phyloP scores from a whole-genome alignment of 2,113 vertebrate species.

The Crotalus tigris region DNA sequence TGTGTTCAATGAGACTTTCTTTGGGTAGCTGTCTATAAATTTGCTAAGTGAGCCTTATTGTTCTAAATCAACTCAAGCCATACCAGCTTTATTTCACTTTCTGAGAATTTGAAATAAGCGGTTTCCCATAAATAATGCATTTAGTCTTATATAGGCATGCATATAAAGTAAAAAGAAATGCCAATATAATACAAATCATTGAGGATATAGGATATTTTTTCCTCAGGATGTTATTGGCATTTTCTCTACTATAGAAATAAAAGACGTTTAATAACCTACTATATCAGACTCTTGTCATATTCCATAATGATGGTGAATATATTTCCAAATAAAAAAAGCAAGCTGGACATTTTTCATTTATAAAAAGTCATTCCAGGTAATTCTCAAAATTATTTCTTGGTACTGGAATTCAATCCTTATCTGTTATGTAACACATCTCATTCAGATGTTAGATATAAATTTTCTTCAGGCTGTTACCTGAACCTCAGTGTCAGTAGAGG shows the following conservation, averaged over 20 bases:
- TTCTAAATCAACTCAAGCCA: neutral
- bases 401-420: neutral
- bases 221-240: neutral
- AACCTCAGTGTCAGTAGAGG: neutral
- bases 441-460: slow-evolving; percentile 1
- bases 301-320: neutral
- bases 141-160: neutral
- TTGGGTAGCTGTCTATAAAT: neutral
- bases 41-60: neutral
- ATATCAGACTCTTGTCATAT: neutral
- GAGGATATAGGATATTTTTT: neutral
- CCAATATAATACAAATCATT: neutral
- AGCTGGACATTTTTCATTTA: slow-evolving; percentile 1
- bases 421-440: neutral
- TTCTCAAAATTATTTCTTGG: neutral
- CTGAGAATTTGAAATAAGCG: neutral
- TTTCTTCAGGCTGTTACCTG: neutral
- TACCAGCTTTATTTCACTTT: neutral
- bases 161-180: neutral
- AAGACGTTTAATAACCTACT: neutral
- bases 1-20: neutral
- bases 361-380: slow-evolving; percentile 4
- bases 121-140: neutral
- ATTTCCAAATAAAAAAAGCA: neutral
- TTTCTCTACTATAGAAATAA: neutral